Evolutionary conservation across 2,113 vertebrate genomes (phyloP).

Genomic region (cattle (Bos taurus)): ARS-UCD2.0 NC_037343.1:62892001-62892500

Average conservation of each 20-base stretch:
- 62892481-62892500: not conserved
- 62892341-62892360: not conserved
- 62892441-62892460: conserved; percentile 40
- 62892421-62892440: not conserved
- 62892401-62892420: not conserved
- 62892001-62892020: not conserved
- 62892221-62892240: not conserved
- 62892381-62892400: not conserved
- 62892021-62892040: not conserved
- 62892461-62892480: not conserved
- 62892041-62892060: not conserved
- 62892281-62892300: not conserved
- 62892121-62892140: not conserved
- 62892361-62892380: not conserved
- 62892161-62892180: not conserved
- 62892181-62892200: not conserved
- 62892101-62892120: not conserved
- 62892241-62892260: not conserved
- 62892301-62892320: not conserved
- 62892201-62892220: not conserved
- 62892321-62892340: not conserved
- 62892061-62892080: not conserved
- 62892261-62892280: not conserved
- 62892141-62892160: not conserved
- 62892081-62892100: not conserved